Evolutionary conservation across 2,797 vertebrate genomes (phyloP).

Genomic region (Tympanoctomys barrerae): DNA sequence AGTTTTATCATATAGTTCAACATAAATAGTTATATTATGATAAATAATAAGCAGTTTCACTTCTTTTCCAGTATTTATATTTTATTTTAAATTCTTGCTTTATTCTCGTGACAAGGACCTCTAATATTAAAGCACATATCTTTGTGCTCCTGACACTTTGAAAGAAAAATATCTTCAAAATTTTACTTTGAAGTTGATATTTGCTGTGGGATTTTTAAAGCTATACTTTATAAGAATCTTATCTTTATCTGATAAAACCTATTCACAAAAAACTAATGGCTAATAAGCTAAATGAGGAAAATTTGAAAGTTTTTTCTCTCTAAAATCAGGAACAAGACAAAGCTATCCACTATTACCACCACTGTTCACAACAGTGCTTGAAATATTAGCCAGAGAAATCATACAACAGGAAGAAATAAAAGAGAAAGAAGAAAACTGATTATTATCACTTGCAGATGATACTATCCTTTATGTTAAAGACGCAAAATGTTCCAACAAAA

Average conservation of each 20-base stretch:
- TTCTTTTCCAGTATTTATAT: background rate
- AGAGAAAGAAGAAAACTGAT: background rate
- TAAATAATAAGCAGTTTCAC: background rate
- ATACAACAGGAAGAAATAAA: background rate
- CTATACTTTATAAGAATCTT: background rate
- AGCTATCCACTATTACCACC: background rate
- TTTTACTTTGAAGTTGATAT: background rate
- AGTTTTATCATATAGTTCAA: background rate
- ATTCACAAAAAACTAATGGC: background rate
- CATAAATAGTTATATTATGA: background rate
- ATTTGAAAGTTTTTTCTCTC: background rate
- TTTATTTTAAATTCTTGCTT: background rate
- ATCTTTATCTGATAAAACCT: background rate
- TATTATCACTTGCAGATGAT: background rate
- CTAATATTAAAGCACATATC: background rate
- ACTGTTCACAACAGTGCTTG: background rate
- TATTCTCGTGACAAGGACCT: background rate
- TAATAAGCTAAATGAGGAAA: background rate
- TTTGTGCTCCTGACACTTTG: background rate
- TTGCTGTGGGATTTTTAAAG: background rate
- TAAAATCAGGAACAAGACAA: background rate
- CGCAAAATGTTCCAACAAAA: background rate
- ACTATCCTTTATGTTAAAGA: background rate
- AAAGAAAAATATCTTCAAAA: background rate
- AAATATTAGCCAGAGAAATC: background rate